phyloP scores from a whole-genome alignment of 2,797 vertebrate species.

The Scyliorhinus canicula region DNA sequence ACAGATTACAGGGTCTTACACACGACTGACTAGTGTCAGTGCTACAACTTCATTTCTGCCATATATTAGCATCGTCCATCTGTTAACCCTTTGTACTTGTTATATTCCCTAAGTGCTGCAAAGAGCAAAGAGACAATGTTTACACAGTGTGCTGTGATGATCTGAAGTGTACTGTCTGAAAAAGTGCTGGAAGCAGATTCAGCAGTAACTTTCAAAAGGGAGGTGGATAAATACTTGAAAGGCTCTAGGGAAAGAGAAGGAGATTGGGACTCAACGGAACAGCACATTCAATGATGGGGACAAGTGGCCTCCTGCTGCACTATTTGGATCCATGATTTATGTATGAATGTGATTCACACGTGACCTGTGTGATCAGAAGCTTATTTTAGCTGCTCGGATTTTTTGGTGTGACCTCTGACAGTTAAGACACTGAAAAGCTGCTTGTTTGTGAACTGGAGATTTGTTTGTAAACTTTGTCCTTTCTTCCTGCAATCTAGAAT shows the following conservation, averaged over 20 bases:
- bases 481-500: conserved; percentile 66
- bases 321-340: background rate
- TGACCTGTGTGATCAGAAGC: background rate
- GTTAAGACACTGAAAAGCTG: background rate
- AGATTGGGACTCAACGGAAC: background rate
- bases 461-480: background rate
- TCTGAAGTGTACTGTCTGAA: background rate
- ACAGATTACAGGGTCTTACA: too few relatives aligned
- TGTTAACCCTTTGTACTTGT: too few relatives aligned
- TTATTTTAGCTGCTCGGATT: background rate
- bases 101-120: too few relatives aligned
- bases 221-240: background rate
- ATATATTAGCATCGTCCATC: too few relatives aligned
- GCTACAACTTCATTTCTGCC: background rate
- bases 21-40: too few relatives aligned
- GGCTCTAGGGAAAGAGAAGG: background rate
- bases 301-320: background rate
- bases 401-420: background rate
- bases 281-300: background rate
- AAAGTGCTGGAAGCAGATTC: background rate
- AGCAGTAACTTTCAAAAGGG: background rate
- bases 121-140: background rate
- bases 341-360: background rate
- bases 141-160: background rate
- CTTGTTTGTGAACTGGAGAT: background rate